phyloP scores from a whole-genome alignment of 1,140 invertebrate genomes.

The Lerema accius region DNA sequence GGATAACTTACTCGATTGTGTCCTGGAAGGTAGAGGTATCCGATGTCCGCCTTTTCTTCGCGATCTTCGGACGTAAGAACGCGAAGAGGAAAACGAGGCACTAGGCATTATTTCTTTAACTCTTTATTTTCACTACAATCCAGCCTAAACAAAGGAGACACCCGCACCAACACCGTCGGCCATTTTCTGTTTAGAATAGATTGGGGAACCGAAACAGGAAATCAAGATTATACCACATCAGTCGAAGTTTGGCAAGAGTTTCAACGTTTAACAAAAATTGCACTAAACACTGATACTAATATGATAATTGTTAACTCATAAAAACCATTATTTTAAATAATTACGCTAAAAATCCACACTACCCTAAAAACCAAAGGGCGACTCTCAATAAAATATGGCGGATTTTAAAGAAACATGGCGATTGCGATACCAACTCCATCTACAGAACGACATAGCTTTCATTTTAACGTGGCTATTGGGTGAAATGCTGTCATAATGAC shows the following conservation, averaged over 20 bases:
- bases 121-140: conserved; percentile 81
- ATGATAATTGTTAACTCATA: conserved; percentile 68
- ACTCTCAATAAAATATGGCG: conserved; percentile 80
- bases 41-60: conserved; percentile 93
- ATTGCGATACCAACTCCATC: conserved; percentile 59
- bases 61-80: conserved; percentile 93
- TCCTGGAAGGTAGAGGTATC: conserved; percentile 91
- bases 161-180: conserved; percentile 85
- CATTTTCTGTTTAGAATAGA: conserved; percentile 86
- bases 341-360: conserved; percentile 68
- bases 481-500: conserved; percentile 7
- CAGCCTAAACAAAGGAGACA: conserved; percentile 86
- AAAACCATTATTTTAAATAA: conserved; percentile 72
- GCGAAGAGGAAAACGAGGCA: conserved; percentile 93
- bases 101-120: conserved; percentile 91
- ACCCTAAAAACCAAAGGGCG: conserved; percentile 72
- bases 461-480: conserved; percentile 8
- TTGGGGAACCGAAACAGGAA: conserved; percentile 77
- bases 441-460: conserved; percentile 33
- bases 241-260: conserved; percentile 48
- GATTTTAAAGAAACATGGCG: conserved; percentile 72
- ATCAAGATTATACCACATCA: conserved; percentile 68
- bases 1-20: conserved; percentile 84
- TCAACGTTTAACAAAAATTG: conserved; percentile 58
- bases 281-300: conserved; percentile 72